Conservation (phyloP, 2,888 invertebrate species). For the Drosophila infuscata region DNA sequence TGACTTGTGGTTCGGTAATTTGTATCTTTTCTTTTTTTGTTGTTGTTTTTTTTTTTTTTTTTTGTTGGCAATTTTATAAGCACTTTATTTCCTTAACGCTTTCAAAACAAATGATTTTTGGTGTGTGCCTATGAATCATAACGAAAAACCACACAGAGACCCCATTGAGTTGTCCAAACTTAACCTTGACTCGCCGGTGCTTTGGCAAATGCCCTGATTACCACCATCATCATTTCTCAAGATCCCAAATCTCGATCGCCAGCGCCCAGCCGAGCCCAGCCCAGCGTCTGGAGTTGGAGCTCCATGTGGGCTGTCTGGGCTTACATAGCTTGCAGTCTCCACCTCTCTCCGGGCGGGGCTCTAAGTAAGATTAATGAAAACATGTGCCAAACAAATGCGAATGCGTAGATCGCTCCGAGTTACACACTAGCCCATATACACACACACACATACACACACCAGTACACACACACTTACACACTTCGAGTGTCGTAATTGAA, state of each 20-base stretch:
- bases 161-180: slow-evolving; percentile 21
- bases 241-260: slow-evolving; percentile 30
- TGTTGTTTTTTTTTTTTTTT: slow-evolving; percentile 3
- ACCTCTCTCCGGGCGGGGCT: slow-evolving; percentile 34
- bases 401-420: slow-evolving; percentile 62
- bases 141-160: slow-evolving; percentile 4
- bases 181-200: slow-evolving; percentile 51
- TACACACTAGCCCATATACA: slow-evolving; percentile 30
- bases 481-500: slow-evolving; percentile 72
- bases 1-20: slow-evolving; percentile 36
- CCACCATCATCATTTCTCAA: slow-evolving; percentile 48
- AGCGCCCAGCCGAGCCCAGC: slow-evolving; percentile 37
- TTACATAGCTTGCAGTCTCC: slow-evolving; percentile 23
- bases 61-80: slow-evolving; percentile 15
- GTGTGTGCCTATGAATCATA: slow-evolving; percentile 39
- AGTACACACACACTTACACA: slow-evolving; percentile 6
- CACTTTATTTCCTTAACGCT: slow-evolving; percentile 45
- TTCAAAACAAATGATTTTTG: slow-evolving; percentile 34
- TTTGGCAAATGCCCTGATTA: slow-evolving; percentile 60
- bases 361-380: slow-evolving; percentile 74
- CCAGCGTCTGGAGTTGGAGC: slow-evolving; percentile 15
- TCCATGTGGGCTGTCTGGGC: slow-evolving; percentile 43
- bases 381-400: slow-evolving; percentile 78
- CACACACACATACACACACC: slow-evolving; percentile 5
- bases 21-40: slow-evolving; percentile 27